phyloP scores from a whole-genome alignment of 2,888 invertebrate genomes.

The Melinaea marsaeus region DNA sequence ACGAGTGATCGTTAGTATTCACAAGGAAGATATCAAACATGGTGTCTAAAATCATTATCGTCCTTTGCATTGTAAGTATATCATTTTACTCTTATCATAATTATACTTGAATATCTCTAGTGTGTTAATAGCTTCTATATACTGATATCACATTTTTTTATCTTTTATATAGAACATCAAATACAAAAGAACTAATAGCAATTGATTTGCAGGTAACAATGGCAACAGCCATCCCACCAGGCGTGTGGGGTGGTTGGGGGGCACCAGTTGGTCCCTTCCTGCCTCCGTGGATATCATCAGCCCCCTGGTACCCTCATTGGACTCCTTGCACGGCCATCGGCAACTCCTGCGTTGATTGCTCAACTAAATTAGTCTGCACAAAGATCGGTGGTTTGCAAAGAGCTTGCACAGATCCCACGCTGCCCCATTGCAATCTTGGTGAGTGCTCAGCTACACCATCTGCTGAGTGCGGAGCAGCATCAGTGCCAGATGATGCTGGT shows the following conservation, averaged over 20 bases:
- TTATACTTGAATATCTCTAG: neutral
- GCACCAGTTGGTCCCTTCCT: conserved; percentile 48
- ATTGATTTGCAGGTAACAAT: conserved; percentile 46
- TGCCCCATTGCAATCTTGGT: conserved; percentile 69
- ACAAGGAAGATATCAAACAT: conserved; percentile 44
- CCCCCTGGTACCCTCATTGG: conserved; percentile 67
- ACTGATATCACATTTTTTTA: no score
- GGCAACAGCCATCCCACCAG: conserved; percentile 50
- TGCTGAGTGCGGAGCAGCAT: conserved; percentile 47
- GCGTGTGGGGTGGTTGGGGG: conserved; percentile 34
- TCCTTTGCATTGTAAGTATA: conserved; percentile 59
- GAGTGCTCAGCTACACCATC: conserved; percentile 67
- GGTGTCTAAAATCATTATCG: conserved; percentile 57
- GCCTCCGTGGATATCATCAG: conserved; percentile 62
- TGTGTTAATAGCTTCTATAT: no score
- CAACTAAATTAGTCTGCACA: conserved; percentile 60
- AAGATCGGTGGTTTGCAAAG: conserved; percentile 59
- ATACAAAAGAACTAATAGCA: no score
- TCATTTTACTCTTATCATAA: conserved; percentile 2
- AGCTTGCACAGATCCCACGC: conserved; percentile 58
- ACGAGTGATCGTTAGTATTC: conserved; percentile 31
- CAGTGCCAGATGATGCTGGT: conserved; percentile 22
- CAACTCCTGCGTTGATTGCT: conserved; percentile 56
- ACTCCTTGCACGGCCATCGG: conserved; percentile 56
- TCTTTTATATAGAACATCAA: no score